These are phyloP conservation scores for Sturnus vulgaris DNA, from an alignment of 2,113 vertebrate genomes.

Conservation along the genomic window DNA sequence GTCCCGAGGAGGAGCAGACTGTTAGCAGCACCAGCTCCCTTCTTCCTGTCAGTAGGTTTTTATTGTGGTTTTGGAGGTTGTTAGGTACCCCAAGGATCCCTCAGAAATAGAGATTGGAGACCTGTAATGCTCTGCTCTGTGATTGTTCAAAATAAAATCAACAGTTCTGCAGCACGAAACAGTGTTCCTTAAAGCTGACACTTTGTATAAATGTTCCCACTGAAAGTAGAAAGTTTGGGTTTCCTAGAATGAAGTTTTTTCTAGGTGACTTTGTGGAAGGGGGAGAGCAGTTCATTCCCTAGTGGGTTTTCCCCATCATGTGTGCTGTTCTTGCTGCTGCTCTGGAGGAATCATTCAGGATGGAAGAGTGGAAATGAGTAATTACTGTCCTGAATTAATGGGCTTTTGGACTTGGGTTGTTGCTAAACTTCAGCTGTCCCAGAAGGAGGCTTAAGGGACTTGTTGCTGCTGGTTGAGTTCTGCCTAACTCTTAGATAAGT, in stretches of 20 bases:
- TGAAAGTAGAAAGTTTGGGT: background rate
- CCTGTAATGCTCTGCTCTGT: background rate
- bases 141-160: background rate
- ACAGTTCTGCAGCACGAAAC: background rate
- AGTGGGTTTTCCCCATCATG: background rate
- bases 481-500: background rate
- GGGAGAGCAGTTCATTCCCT: background rate
- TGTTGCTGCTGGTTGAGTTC: background rate
- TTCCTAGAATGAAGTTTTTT: background rate
- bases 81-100: background rate
- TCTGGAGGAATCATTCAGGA: background rate
- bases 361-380: background rate
- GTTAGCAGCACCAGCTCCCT: background rate
- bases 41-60: background rate
- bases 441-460: background rate
- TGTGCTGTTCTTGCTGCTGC: background rate
- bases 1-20: background rate
- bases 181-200: background rate
- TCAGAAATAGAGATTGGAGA: background rate
- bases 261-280: background rate
- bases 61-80: background rate
- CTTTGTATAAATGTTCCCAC: background rate
- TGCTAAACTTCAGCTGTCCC: background rate
- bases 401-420: background rate
- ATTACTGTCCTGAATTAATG: background rate